Base-by-base conservation (phyloP, 1,140 invertebrate species). In the Glossosoma conforme region DNA sequence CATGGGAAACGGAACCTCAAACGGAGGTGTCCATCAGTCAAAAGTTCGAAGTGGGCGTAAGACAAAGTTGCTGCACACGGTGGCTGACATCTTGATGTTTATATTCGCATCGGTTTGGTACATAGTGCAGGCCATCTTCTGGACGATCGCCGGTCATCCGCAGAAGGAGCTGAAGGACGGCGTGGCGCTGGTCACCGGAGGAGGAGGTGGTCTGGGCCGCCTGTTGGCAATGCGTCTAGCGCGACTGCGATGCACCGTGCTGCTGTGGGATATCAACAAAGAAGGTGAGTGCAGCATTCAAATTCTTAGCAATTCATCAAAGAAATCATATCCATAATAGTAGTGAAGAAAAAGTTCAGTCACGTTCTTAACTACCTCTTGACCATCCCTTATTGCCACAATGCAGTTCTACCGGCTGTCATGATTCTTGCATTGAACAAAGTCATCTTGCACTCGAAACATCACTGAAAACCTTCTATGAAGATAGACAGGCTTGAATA, bases 211-310 rank as follows among this genome's bases (percentile, higher is more conserved):
- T 25, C 77, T 98, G 19, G 94, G 94, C 6, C 79, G 87, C 44
- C 69, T 93, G n/a, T 74, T 96, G 50, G 86, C 90, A 2, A 65
- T 84, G 21, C 78, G 86, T 57, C 79, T 96, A 40, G 87, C 88
- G 0, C 76, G 84, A 60, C 78, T 89, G 25, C 88, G 89, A 46
- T 87, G 87, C 52, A 81, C 75, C 32, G 76, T 97, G 32, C 80
- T 97, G 5, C 71, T 94, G 32, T 96, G 91, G 91, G 94, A 98
- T 67, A 86, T 97, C 33, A 93, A 96, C 67, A 78, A 85, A 68
- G 67, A 78, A 72, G 87, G 88, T 87, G 56, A 77, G 75, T 71
- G 19, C 11, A 19, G n/a, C 3, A 17, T 28, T 36, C 17, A n/a
- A n/a, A n/a, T n/a, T n/a, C n/a, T n/a, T n/a, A n/a, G n/a, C n/a